These are phyloP conservation scores for Mobula birostris DNA, from an alignment of 2,113 vertebrate genomes.

Conservation along the genomic window DNA sequence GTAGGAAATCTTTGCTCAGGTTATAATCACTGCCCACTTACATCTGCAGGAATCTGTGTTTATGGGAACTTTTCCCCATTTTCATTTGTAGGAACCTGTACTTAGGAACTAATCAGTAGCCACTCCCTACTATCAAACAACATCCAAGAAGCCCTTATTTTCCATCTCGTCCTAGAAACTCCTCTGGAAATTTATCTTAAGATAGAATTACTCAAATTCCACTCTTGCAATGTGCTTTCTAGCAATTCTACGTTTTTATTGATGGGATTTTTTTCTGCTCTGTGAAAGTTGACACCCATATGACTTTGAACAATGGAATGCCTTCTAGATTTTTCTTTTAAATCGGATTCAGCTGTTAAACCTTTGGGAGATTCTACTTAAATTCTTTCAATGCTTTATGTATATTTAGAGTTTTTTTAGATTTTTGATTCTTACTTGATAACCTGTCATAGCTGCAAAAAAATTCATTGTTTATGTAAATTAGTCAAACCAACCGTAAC, in stretches of 20 bases:
- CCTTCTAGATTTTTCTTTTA: not conserved
- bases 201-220: not conserved
- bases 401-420: not conserved
- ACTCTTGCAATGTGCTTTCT: not conserved
- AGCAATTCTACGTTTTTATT: not conserved
- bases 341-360: not conserved
- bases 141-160: no score
- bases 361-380: not conserved
- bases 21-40: not conserved
- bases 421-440: not conserved
- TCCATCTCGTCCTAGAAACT: not conserved
- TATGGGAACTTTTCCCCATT: not conserved
- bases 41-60: not conserved
- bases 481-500: not conserved
- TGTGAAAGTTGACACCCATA: not conserved
- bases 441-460: not conserved
- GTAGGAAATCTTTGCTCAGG: no score
- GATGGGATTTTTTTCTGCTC: not conserved
- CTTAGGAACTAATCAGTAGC: no score
- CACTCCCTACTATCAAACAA: no score
- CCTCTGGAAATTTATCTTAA: not conserved
- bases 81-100: not conserved
- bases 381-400: not conserved
- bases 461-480: not conserved
- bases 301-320: not conserved